phyloP scores from a whole-genome alignment of 2,113 vertebrate species.

The Trichomycterus rosablanca region DNA sequence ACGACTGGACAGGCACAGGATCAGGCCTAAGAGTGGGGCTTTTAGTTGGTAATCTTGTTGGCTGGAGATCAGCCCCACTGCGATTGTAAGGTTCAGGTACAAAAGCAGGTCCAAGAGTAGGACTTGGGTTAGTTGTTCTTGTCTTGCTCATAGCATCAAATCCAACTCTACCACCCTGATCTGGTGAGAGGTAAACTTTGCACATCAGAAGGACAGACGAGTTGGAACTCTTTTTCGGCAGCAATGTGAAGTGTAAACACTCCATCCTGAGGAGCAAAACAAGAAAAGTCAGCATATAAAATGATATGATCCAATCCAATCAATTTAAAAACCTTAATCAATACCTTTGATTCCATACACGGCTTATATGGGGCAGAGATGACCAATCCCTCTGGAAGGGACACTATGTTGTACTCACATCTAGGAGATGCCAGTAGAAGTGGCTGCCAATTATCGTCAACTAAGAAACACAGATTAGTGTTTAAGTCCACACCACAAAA shows the following conservation, averaged over 20 bases:
- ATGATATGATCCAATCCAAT: neutral
- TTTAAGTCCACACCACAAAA: neutral
- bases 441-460: conserved; percentile 55
- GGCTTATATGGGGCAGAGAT: conserved; percentile 54
- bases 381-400: conserved; percentile 52
- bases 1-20: neutral
- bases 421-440: conserved; percentile 45
- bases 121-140: too few species aligned
- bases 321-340: neutral
- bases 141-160: too few species aligned
- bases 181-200: neutral
- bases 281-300: neutral
- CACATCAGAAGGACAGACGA: conserved; percentile 54
- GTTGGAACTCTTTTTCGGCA: conserved; percentile 39
- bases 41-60: neutral
- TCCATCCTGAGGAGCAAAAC: conserved; percentile 52
- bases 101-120: neutral
- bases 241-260: conserved; percentile 54
- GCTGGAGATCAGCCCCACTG: neutral
- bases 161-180: neutral
- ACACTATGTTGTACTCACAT: conserved; percentile 58
- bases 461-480: conserved; percentile 32
- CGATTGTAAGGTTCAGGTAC: neutral
- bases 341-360: conserved; percentile 57
- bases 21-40: too few species aligned